phyloP scores from a whole-genome alignment of 2,797 vertebrate species.

The Anas bernieri region DNA sequence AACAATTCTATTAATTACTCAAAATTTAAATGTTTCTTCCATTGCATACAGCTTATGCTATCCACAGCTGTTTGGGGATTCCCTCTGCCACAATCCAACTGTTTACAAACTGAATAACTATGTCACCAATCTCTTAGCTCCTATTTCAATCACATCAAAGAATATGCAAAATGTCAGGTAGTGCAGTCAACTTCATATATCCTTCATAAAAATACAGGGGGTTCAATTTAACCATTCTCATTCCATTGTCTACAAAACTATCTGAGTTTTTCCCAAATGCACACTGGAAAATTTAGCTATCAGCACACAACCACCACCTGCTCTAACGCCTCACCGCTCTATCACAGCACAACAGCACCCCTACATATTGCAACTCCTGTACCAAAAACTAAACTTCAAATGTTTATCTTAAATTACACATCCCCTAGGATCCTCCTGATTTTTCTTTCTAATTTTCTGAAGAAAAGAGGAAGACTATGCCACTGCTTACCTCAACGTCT shows the following conservation, averaged over 20 bases:
- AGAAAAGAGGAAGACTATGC: not conserved
- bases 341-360: not conserved
- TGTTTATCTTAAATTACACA: not conserved
- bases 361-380: not conserved
- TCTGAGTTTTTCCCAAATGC: not conserved
- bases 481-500: not conserved
- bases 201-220: not conserved
- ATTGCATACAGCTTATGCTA: not conserved
- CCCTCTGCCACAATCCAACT: not conserved
- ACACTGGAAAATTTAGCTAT: not conserved
- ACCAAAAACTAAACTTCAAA: not conserved
- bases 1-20: not conserved
- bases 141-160: not conserved
- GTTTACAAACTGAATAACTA: not conserved
- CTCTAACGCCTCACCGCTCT: not conserved
- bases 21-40: not conserved
- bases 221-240: not conserved
- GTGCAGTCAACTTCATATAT: not conserved
- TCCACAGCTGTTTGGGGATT: not conserved
- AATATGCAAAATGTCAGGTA: not conserved
- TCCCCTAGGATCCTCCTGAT: not conserved
- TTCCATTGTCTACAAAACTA: not conserved
- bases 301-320: fast-evolving
- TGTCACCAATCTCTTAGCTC: not conserved
- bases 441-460: not conserved